Base-by-base conservation (phyloP, 2,797 vertebrate genomes). In the Protosalanx chinensis region DNA sequence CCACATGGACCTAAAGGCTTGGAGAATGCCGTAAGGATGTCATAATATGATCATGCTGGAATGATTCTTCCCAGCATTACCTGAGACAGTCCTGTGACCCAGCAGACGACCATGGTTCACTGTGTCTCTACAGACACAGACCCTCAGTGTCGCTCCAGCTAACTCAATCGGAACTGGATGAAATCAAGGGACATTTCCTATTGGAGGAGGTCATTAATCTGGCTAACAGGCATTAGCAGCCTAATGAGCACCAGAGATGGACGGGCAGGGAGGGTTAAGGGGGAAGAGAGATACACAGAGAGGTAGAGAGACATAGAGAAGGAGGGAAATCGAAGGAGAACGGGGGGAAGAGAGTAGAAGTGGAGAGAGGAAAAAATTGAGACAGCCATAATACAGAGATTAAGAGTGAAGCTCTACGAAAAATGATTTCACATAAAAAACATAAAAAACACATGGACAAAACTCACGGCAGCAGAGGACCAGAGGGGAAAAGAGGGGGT, bases 141-240 rank as follows among this genome's bases (percentile, higher is more conserved):
- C 18, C 1, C 63, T 12, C 35, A 46, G 16, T 12, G 5, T 8
- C 63, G 3, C 37, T 8, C 62, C 3, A 75, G 64, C 71, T 86
- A 83, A 85, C 64, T 66, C 56, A 87, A 72, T 27, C 76, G 79
- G 77, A 82, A 41, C 8, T 41, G 37, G 37, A 41, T 70, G 58
- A 80, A 20, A 8, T 16, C 18, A 18, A 27, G 57, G 79, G 74
- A 72, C 71, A 79, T 77, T 87, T 88, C 87, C 82, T 88, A 86
- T 71, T 64, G 83, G 83, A 84, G 84, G 84, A 85, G 37, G 37
- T 41, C 73, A 85, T 88, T 82, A 86, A 82, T 88, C 86, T 76
- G 5, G 75, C 80, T 83, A 80, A 81, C 1, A 29, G 62, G 29
- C 78, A 77, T 72, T 71, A 82, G 75, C n/a, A 0, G 27, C 27